phyloP scores from a whole-genome alignment of 2,797 vertebrate species.

The Premnoplex brunnescens region DNA sequence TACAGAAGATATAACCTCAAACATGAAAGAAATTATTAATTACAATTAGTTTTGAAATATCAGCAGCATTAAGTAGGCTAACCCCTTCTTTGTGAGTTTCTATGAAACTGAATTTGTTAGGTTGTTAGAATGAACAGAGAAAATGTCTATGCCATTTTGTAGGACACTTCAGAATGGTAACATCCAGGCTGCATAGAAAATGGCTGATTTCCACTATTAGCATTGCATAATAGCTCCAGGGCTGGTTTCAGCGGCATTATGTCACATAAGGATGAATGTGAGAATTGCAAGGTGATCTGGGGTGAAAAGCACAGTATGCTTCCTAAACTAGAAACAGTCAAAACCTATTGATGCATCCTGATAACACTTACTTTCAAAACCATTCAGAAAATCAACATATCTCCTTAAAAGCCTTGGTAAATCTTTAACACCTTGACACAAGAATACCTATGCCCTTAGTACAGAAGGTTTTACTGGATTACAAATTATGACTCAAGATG shows the following conservation, averaged over 20 bases:
- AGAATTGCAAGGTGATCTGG: constrained; percentile 58
- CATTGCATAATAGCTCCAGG: constrained; percentile 55
- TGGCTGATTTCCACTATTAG: constrained; percentile 43
- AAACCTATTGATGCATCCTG: neutral
- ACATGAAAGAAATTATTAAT: neutral
- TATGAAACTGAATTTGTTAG: neutral
- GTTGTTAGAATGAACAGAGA: neutral
- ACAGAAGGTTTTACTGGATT: neutral
- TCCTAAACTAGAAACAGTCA: neutral
- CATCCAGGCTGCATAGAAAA: constrained; percentile 19
- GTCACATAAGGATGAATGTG: constrained; percentile 51
- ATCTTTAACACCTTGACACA: neutral
- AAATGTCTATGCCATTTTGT: neutral
- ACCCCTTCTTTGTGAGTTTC: neutral
- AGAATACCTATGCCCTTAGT: neutral
- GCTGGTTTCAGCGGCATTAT: constrained; percentile 50
- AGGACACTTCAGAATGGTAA: neutral
- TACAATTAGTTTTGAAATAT: neutral
- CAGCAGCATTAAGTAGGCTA: neutral
- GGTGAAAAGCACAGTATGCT: constrained; percentile 54
- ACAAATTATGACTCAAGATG: neutral
- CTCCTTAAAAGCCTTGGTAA: neutral
- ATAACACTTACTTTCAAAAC: neutral
- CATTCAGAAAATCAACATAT: neutral
- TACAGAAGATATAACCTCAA: neutral